phyloP scores from a whole-genome alignment of 2,888 invertebrate genomes.

The Plebejus argus region DNA sequence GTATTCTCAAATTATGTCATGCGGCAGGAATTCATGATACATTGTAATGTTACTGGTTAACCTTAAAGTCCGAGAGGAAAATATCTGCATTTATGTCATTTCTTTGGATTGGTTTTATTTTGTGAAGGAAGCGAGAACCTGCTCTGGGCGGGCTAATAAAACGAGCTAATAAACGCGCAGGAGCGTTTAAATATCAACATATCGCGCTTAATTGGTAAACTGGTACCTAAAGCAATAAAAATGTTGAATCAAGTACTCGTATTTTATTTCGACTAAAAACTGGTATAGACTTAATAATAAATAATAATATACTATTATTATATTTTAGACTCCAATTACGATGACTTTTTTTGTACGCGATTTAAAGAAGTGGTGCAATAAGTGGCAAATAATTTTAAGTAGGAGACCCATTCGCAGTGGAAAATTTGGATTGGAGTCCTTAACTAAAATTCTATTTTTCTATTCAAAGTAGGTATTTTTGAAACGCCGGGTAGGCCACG shows the following conservation, averaged over 20 bases:
- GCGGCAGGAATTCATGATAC: neutral
- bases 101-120: slow-evolving; percentile 9
- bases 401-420: no score
- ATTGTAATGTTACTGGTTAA: slow-evolving; percentile 21
- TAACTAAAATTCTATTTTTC: no score
- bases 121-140: slow-evolving; percentile 22
- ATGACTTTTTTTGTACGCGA: neutral
- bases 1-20: slow-evolving; percentile 18
- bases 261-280: neutral
- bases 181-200: slow-evolving; percentile 23
- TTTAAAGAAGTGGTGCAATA: neutral
- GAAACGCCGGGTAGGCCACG: no score
- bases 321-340: neutral
- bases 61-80: slow-evolving; percentile 20
- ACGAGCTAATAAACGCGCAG: slow-evolving; percentile 12
- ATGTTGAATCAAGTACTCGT: neutral
- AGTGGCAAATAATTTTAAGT: no score
- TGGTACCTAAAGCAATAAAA: slow-evolving; percentile 3
- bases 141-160: slow-evolving; percentile 24
- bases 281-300: neutral
- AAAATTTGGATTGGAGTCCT: no score
- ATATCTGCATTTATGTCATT: slow-evolving; percentile 13
- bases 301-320: neutral
- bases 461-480: no score
- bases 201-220: slow-evolving; percentile 5